Base-by-base conservation (phyloP, 2,113 vertebrate genomes). In the Oxyruncus cristatus region DNA sequence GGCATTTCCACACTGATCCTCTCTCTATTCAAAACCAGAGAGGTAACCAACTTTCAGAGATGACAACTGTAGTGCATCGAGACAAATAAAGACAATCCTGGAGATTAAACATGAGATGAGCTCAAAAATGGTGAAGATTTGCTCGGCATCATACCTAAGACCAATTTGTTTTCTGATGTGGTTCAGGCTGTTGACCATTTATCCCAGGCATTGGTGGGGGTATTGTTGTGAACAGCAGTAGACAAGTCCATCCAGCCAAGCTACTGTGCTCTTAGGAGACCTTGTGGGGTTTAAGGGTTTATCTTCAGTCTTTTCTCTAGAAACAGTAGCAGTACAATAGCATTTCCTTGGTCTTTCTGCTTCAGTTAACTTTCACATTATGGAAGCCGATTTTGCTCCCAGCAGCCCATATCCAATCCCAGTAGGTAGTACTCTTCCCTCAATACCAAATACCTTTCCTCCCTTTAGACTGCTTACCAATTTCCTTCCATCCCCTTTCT, bases 151-250 rank as follows among this genome's bases (percentile, higher is more conserved):
- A 10, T 21, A 42, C 4, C 1, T 72, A 32, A 61, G 59, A 20
- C 33, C 37, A 76, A 3, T 30, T 44, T 56, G 14, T n/a, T 47
- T 93, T 67, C 33, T 28, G 42, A 18, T 33, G 42, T 24, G 17
- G 26, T 55, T 78, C 53, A 59, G 52, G 10, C 32, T 14, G 6
- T 9, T 63, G 32, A 35, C 13, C 17, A 7, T 32, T 30, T 74
- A 5, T 23, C 27, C 17, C 33, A 67, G 30, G 44, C 37, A 33
- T 14, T 24, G 32, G 0, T 0, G 14, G 6, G 20, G 13, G 1
- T 26, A 16, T 4, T 4, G 14, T 6, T 63, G n/a, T 11, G 1
- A 85, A 8, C 41, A 85, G 8, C 11, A 20, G 33, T n/a, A 14
- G 46, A 41, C 0, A 0, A 12, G n/a, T n/a, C 8, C 41, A 33